Conservation (phyloP, 1,140 invertebrate species). For the Psix sp. region DNA sequence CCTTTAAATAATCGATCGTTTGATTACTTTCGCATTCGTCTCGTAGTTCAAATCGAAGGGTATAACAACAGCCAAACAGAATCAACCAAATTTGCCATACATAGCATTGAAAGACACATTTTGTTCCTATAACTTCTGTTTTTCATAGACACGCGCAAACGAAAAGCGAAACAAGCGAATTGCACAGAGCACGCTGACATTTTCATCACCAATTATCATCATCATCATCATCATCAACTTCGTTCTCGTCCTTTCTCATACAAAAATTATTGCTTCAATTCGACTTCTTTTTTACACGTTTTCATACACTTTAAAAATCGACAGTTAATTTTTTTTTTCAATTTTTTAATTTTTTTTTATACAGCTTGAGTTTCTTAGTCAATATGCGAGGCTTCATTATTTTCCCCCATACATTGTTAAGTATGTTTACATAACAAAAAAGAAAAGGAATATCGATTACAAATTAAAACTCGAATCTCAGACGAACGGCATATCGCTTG, state of each 20-base stretch:
- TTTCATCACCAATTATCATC: conserved; percentile 8
- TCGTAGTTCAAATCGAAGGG: conserved; percentile 41
- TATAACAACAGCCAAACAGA: conserved; percentile 50
- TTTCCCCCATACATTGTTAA: background rate
- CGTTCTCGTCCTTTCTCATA: conserved; percentile 23
- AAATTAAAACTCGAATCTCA: conserved; percentile 30
- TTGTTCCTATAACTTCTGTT: conserved; percentile 4
- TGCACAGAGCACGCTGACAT: conserved; percentile 48
- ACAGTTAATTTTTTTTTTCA: too few relatives aligned
- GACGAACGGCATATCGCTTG: conserved; percentile 35
- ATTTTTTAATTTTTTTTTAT: conserved; percentile 5
- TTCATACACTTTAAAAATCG: conserved; percentile 18
- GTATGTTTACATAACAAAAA: background rate
- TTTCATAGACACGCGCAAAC: conserved; percentile 27
- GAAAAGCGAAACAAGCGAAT: conserved; percentile 53
- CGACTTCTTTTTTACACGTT: conserved; percentile 29
- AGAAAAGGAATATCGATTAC: background rate
- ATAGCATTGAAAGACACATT: conserved; percentile 46
- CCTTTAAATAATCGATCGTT: conserved; percentile 54
- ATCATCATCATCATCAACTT: background rate
- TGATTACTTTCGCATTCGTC: conserved; percentile 52
- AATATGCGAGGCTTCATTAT: conserved; percentile 22
- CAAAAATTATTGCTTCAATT: conserved; percentile 52
- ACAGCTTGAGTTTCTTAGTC: conserved; percentile 10
- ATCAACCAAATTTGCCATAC: conserved; percentile 34